Evolutionary conservation across 2,888 invertebrate genomes (phyloP).

Genomic region (Nemurella pictetii): DNA sequence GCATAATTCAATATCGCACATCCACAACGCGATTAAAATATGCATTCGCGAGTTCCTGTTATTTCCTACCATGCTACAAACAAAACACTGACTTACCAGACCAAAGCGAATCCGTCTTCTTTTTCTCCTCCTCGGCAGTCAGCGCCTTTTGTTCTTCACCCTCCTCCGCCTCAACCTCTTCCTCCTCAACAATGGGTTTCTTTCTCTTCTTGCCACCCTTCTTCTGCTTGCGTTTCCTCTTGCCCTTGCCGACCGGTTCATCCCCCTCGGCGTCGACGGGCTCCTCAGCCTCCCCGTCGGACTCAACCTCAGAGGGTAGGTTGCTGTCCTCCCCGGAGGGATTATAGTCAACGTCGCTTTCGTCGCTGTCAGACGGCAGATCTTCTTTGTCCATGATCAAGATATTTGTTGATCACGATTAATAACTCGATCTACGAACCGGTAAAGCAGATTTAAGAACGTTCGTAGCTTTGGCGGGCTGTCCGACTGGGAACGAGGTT

Average conservation of each 20-base stretch:
- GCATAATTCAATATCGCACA: neutral
- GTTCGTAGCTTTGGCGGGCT: neutral
- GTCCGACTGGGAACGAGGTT: neutral
- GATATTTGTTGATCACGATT: too few species aligned
- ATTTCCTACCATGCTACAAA: too few species aligned
- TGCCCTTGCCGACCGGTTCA: conserved; percentile 46
- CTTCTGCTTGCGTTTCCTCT: conserved; percentile 45
- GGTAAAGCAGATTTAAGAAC: too few species aligned
- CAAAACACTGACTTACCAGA: conserved; percentile 55
- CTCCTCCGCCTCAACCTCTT: conserved; percentile 47
- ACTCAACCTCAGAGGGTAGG: conserved; percentile 57
- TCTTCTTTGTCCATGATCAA: conserved; percentile 30
- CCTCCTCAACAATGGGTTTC: conserved; percentile 33
- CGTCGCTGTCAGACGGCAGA: conserved; percentile 55
- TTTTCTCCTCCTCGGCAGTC: conserved; percentile 67
- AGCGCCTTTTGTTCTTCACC: conserved; percentile 46
- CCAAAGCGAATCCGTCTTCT: conserved; percentile 76
- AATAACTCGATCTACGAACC: too few species aligned
- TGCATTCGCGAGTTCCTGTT: neutral
- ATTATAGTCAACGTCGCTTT: conserved; percentile 78
- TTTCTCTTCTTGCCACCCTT: conserved; percentile 46
- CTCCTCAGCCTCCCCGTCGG: conserved; percentile 57
- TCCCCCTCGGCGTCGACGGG: conserved; percentile 57
- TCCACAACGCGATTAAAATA: neutral
- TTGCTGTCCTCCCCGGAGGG: conserved; percentile 60